Percentiles rank a stretch among this genome's conserved stretches.
phyloP scores from a whole-genome alignment of 2,797 vertebrate species.

The Euthynnus affinis region DNA sequence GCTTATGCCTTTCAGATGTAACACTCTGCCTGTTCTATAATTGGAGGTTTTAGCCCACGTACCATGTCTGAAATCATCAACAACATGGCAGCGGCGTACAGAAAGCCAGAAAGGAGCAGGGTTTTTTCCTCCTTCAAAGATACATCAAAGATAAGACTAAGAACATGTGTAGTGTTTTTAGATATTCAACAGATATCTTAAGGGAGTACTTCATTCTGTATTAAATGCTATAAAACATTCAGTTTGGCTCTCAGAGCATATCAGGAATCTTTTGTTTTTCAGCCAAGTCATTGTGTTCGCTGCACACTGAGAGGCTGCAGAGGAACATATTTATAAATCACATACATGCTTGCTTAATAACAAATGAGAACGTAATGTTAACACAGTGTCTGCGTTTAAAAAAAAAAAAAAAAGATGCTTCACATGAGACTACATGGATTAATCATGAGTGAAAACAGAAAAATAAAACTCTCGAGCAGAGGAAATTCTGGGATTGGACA shows the following conservation, averaged over 20 bases:
- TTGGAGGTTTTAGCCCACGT: slow-evolving; percentile 60
- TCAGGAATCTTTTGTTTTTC: background rate
- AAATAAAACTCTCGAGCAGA: too few species aligned
- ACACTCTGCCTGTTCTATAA: slow-evolving; percentile 52
- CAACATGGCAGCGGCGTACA: slow-evolving; percentile 50
- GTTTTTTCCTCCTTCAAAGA: slow-evolving; percentile 8
- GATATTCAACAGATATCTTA: slow-evolving; percentile 39
- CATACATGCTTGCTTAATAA: background rate
- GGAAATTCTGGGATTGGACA: background rate
- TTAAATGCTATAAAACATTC: slow-evolving; percentile 45
- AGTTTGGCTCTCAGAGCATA: slow-evolving; percentile 17
- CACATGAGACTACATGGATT: background rate
- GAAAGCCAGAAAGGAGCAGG: slow-evolving; percentile 3
- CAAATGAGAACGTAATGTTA: background rate
- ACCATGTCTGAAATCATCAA: slow-evolving; percentile 54
- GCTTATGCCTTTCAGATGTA: slow-evolving; percentile 63
- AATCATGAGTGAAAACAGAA: background rate
- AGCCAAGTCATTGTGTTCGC: background rate
- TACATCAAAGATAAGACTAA: slow-evolving; percentile 2
- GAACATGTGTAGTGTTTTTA: slow-evolving; percentile 27
- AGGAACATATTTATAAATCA: background rate
- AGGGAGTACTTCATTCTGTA: background rate
- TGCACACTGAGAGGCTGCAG: background rate
- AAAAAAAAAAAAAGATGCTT: too few species aligned
- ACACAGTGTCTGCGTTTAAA: background rate